Conservation (phyloP, 2,113 vertebrate species). For the Euleptes europaea region DNA sequence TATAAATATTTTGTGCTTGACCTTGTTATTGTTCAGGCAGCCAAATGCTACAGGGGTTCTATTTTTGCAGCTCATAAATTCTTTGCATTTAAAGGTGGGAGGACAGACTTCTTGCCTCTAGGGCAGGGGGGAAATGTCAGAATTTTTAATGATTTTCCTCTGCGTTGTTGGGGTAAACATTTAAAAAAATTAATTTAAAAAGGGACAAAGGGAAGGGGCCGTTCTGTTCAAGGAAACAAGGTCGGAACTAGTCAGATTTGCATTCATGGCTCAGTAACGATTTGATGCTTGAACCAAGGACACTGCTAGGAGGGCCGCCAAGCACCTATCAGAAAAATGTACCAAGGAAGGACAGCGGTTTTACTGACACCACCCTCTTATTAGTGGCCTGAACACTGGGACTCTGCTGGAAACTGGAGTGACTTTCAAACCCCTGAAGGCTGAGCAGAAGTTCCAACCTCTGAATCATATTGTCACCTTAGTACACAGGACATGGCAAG, state of each 20-base stretch:
- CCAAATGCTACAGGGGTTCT: slow-evolving; percentile 21
- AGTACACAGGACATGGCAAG: rapidly evolving
- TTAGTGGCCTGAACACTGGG: background rate
- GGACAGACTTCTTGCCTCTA: slow-evolving; percentile 27
- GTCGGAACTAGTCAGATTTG: background rate
- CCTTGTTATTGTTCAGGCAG: slow-evolving; percentile 58
- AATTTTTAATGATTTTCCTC: background rate
- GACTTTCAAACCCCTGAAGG: slow-evolving; percentile 10
- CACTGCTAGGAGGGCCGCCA: background rate
- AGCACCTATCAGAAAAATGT: background rate
- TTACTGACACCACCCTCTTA: background rate
- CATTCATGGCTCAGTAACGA: rapidly evolving
- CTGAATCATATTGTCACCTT: background rate
- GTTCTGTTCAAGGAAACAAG: background rate
- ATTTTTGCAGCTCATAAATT: slow-evolving; percentile 16
- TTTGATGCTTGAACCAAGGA: background rate
- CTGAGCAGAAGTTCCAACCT: background rate
- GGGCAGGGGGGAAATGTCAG: background rate
- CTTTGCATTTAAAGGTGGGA: background rate
- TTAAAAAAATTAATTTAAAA: background rate
- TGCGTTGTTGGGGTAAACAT: slow-evolving; percentile 13
- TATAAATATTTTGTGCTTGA: slow-evolving; percentile 58
- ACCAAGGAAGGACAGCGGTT: background rate
- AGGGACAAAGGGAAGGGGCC: background rate
- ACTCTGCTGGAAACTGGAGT: background rate